Conservation (phyloP, 2,113 vertebrate genomes). For the Phrynosoma blainvillii region DNA sequence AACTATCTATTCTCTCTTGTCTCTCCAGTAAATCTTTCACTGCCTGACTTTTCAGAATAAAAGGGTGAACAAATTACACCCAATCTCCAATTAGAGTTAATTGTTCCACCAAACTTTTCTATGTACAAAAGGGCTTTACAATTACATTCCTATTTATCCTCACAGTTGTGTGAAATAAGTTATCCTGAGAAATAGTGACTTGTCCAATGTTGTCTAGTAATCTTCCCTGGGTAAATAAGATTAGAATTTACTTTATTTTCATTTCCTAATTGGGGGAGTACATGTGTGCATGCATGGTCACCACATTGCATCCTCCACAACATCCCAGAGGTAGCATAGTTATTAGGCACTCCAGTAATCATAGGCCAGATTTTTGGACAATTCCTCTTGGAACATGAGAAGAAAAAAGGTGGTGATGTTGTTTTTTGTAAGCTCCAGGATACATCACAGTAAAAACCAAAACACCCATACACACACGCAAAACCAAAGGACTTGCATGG, state of each 20-base stretch:
- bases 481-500: too few species aligned
- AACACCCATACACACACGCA: too few species aligned
- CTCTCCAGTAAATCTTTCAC: constrained; percentile 1
- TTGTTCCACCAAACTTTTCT: constrained; percentile 15
- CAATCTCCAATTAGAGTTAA: constrained; percentile 24
- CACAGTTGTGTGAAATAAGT: not conserved
- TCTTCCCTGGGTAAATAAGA: not conserved
- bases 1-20: not conserved
- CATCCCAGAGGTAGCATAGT: not conserved
- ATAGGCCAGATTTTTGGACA: too few species aligned
- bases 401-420: too few species aligned
- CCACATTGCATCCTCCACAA: not conserved
- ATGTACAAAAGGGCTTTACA: constrained; percentile 26
- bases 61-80: constrained; percentile 26
- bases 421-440: too few species aligned
- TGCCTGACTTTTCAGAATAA: not conserved
- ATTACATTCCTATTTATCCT: constrained; percentile 36
- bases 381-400: too few species aligned
- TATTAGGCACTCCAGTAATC: not conserved
- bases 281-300: not conserved
- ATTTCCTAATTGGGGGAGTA: not conserved
- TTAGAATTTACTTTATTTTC: not conserved
- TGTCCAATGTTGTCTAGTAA: not conserved
- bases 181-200: not conserved
- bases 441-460: too few species aligned